A percentile compares a stretch with the other conserved stretches of the same genome.
Conservation (phyloP, 2,797 vertebrate species). For the Rhinichthys osculus region DNA sequence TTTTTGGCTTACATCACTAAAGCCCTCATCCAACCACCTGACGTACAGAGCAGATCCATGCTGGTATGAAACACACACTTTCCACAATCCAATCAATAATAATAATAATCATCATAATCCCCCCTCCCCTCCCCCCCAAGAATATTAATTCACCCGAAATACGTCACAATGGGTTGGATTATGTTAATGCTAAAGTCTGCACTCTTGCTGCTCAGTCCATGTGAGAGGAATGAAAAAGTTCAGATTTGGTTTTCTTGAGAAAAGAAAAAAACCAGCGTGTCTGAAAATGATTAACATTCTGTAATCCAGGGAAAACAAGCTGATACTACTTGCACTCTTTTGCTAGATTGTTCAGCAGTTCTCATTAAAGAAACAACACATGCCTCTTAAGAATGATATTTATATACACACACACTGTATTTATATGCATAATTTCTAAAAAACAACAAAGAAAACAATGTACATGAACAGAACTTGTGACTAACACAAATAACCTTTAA, state of each 20-base stretch:
- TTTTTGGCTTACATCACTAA: conserved; percentile 11
- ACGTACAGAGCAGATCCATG: background rate
- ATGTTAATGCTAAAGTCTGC: background rate
- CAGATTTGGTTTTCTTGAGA: background rate
- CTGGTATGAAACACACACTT: background rate
- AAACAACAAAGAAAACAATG: conserved; percentile 53
- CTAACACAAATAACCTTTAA: conserved; percentile 46
- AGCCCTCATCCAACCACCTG: background rate
- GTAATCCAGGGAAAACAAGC: conserved; percentile 68
- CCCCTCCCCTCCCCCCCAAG: too few relatives aligned
- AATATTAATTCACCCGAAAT: background rate
- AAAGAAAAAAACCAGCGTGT: conserved; percentile 28
- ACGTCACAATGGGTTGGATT: background rate
- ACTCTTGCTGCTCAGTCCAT: background rate
- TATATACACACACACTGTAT: conserved; percentile 64
- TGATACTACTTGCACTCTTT: background rate
- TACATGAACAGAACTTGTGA: conserved; percentile 62
- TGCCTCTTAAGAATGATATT: conserved; percentile 63
- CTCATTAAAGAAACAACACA: conserved; percentile 51
- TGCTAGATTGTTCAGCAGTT: conserved; percentile 1
- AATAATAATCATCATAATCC: too few relatives aligned
- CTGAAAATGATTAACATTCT: conserved; percentile 64
- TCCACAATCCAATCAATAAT: background rate
- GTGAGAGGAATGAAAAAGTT: background rate
- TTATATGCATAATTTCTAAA: conserved; percentile 36